Evolutionary conservation across 92 coral and sea anemone genomes (phyloP).

Genomic region (Bergia sp.): DNA sequence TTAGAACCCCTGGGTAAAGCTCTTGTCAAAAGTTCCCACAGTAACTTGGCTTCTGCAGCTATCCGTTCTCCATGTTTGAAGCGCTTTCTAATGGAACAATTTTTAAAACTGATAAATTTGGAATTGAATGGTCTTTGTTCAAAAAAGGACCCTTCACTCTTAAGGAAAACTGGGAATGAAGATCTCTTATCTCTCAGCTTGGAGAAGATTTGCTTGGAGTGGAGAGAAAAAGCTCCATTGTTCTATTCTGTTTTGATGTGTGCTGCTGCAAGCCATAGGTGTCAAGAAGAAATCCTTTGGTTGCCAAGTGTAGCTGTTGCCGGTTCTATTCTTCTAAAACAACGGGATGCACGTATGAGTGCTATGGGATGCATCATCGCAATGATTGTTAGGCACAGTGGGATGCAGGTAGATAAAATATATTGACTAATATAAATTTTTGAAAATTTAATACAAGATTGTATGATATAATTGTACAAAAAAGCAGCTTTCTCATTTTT

Average conservation of each 20-base stretch:
- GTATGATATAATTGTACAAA: too few species aligned
- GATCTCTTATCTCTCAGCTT: not conserved
- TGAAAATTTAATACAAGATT: too few species aligned
- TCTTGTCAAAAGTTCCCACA: conserved; percentile 26
- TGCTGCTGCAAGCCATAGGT: conserved; percentile 2
- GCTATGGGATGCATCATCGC: too few species aligned
- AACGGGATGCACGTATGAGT: conserved; percentile 49
- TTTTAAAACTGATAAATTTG: not conserved
- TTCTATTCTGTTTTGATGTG: not conserved
- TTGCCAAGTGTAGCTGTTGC: conserved; percentile 53
- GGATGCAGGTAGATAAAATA: too few species aligned
- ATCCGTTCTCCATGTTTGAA: not conserved
- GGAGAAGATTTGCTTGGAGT: not conserved
- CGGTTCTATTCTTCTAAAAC: conserved; percentile 57
- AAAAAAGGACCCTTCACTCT: not conserved
- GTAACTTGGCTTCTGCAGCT: conserved; percentile 15
- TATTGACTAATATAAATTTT: too few species aligned
- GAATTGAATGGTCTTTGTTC: not conserved
- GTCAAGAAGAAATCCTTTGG: conserved; percentile 21
- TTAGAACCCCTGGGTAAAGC: conserved; percentile 47
- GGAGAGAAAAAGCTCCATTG: not conserved
- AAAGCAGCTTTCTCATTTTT: too few species aligned
- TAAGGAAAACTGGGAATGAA: not conserved
- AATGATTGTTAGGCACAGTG: too few species aligned
- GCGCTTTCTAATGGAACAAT: not conserved